Conservation (phyloP, 2,113 vertebrate genomes). For the Amphiprion ocellaris region DNA sequence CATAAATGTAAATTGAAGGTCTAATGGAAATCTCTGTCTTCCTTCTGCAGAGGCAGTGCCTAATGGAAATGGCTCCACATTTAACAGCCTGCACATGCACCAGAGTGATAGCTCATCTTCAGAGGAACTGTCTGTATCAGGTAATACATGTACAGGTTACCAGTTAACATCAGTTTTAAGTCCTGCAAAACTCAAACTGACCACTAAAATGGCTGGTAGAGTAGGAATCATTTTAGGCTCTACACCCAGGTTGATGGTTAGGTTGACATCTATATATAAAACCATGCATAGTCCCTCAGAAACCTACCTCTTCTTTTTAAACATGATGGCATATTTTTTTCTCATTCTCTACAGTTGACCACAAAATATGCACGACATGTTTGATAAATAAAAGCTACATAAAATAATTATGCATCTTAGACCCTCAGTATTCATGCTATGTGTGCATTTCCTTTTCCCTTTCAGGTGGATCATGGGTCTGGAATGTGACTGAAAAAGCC, state of each 20-base stretch:
- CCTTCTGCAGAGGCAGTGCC: constrained; percentile 61
- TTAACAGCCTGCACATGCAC: constrained; percentile 53
- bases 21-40: background rate
- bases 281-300: background rate
- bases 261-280: background rate
- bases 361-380: background rate
- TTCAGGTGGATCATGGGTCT: constrained; percentile 78
- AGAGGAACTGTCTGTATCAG: constrained; percentile 76
- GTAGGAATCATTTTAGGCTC: background rate
- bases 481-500: constrained; percentile 63
- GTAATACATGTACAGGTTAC: constrained; percentile 47
- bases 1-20: constrained; percentile 10
- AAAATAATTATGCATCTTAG: background rate
- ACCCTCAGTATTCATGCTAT: background rate
- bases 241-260: too few species aligned
- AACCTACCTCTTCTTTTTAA: background rate
- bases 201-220: background rate
- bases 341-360: background rate
- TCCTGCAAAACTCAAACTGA: background rate
- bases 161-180: background rate
- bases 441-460: background rate
- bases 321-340: too few species aligned
- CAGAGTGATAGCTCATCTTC: constrained; percentile 70
- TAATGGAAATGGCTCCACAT: constrained; percentile 40
- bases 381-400: too few species aligned